Conservation (phyloP, 2,797 vertebrate species). For the Acrossocheilus wenchowensis region DNA sequence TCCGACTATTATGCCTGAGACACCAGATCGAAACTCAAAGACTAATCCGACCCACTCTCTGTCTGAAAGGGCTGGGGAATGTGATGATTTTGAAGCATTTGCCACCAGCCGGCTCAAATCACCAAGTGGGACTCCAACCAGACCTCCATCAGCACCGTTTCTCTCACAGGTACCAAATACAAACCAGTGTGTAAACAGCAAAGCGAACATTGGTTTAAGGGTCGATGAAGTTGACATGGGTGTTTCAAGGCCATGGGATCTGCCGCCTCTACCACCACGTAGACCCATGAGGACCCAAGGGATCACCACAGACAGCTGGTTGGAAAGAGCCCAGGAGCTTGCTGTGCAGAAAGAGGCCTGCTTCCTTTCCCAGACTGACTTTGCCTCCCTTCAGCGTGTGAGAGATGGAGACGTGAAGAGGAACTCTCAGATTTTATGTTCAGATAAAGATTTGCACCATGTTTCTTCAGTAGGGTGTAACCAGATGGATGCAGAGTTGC, state of each 20-base stretch:
- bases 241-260: conserved; percentile 51
- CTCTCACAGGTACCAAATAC: conserved; percentile 38
- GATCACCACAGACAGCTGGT: conserved; percentile 76
- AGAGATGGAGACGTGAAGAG: conserved; percentile 68
- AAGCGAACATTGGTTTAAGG: conserved; percentile 57
- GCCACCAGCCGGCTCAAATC: conserved; percentile 87
- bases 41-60: conserved; percentile 62
- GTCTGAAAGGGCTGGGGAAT: conserved; percentile 74
- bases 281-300: conserved; percentile 69
- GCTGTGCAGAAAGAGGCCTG: conserved; percentile 81
- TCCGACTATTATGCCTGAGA: conserved; percentile 70
- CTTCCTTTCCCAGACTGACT: conserved; percentile 79
- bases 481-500: conserved; percentile 62
- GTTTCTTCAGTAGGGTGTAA: conserved; percentile 50
- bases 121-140: conserved; percentile 63
- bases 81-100: conserved; percentile 91
- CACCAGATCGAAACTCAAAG: conserved; percentile 39
- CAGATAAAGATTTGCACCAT: conserved; percentile 62
- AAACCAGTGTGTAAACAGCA: conserved; percentile 30
- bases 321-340: conserved; percentile 79
- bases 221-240: conserved; percentile 53
- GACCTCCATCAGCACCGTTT: conserved; percentile 53
- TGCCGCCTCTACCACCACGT: conserved; percentile 76
- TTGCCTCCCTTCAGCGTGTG: conserved; percentile 72
- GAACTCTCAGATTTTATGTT: conserved; percentile 58